A percentile compares a stretch with the other conserved stretches of the same genome.
phyloP scores from a whole-genome alignment of 37 sponge, comb jelly and placozoan species.

The Eunapius fragilis region DNA sequence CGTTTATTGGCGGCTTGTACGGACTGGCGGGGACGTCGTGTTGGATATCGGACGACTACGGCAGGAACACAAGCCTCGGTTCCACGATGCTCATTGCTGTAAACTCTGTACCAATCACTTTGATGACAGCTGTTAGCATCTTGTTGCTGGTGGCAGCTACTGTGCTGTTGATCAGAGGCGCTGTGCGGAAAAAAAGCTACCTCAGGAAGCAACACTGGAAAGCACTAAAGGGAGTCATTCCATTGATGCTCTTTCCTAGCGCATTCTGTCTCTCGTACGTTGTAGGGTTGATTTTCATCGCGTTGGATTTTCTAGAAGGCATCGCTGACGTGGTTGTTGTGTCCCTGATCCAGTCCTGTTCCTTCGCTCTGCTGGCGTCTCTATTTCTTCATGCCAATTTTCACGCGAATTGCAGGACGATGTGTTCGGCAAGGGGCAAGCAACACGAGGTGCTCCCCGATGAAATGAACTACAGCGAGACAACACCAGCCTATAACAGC shows the following conservation, averaged over 20 bases:
- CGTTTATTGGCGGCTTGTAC: neutral
- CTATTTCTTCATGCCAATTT: neutral
- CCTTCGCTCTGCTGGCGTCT: neutral
- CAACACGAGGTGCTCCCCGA: too few species aligned
- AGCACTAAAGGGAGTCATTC: neutral
- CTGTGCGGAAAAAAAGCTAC: neutral
- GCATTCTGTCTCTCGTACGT: too few species aligned
- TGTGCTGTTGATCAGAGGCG: neutral
- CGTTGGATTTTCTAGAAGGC: neutral
- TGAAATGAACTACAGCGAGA: too few species aligned
- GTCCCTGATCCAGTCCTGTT: neutral
- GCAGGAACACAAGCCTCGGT: neutral
- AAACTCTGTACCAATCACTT: neutral
- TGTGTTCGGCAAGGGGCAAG: neutral
- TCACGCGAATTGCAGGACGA: too few species aligned
- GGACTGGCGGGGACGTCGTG: neutral
- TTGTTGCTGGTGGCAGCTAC: neutral
- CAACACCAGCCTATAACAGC: too few species aligned
- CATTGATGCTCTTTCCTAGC: neutral
- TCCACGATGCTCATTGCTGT: neutral
- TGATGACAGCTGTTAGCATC: neutral
- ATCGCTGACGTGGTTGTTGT: neutral
- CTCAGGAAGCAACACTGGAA: neutral
- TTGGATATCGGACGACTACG: neutral
- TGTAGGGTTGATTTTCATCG: neutral